Conservation (phyloP, 2,888 invertebrate genomes). For the Stomorhina lunata region DNA sequence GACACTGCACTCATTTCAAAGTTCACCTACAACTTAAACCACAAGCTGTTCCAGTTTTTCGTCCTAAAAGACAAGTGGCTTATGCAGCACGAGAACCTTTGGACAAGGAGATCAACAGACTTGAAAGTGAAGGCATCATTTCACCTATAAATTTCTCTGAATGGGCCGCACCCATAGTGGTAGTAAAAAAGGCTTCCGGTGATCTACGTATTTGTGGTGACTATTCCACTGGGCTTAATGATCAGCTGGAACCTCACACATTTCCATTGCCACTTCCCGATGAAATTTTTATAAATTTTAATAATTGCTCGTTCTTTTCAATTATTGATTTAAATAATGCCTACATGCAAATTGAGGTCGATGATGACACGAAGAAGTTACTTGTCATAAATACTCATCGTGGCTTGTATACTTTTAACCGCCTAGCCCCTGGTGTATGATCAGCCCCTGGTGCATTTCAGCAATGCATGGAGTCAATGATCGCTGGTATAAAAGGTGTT, state of each 20-base stretch:
- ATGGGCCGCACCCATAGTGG: slow-evolving; percentile 9
- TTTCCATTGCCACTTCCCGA: slow-evolving; percentile 39
- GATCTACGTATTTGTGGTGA: slow-evolving; percentile 27
- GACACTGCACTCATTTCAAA: slow-evolving; percentile 34
- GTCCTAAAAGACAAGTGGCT: slow-evolving; percentile 9
- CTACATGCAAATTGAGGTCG: neutral
- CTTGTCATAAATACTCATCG: neutral
- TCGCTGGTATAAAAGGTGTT: no score
- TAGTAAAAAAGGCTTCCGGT: neutral
- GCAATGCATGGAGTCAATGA: no score
- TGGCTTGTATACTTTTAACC: neutral
- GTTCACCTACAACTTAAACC: slow-evolving; percentile 3
- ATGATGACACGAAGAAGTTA: neutral
- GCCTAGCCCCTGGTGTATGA: neutral
- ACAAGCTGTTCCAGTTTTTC: neutral
- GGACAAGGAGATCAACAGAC: slow-evolving; percentile 12
- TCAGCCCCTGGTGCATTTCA: neutral
- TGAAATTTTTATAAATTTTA: slow-evolving; percentile 38
- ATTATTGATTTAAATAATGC: slow-evolving; percentile 19
- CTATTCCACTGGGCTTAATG: slow-evolving; percentile 29
- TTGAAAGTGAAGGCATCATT: neutral
- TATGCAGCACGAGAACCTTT: neutral
- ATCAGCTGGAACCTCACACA: slow-evolving; percentile 26
- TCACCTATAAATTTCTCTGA: slow-evolving; percentile 8
- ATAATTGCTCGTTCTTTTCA: neutral